A percentile compares a stretch with the other conserved stretches of the same genome.
Conservation (phyloP, 2,113 vertebrate genomes). For the Cromileptes altivelis region DNA sequence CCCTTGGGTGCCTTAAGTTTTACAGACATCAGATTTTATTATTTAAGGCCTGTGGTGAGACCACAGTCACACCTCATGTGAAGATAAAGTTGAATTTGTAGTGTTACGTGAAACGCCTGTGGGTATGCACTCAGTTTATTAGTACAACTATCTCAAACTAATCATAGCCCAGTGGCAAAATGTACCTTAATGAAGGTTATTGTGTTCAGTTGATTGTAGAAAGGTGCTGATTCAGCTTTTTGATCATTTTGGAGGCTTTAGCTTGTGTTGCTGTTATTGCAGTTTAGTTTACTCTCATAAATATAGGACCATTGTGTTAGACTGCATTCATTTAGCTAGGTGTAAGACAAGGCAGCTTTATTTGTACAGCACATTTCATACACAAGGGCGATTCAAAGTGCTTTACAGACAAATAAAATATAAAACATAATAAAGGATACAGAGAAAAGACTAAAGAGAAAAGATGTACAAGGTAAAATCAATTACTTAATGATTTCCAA, state of each 20-base stretch:
- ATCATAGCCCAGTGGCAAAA: neutral
- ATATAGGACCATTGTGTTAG: neutral
- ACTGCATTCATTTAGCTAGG: neutral
- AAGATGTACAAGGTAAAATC: too few species aligned
- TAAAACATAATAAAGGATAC: too few species aligned
- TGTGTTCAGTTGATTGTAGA: neutral
- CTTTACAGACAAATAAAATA: too few species aligned
- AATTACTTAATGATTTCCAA: too few species aligned
- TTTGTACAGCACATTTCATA: too few species aligned
- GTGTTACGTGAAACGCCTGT: neutral
- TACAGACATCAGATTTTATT: conserved; percentile 31
- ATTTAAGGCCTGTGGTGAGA: conserved; percentile 17
- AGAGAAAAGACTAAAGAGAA: too few species aligned
- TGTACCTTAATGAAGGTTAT: neutral
- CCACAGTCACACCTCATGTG: neutral
- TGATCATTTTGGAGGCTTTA: neutral
- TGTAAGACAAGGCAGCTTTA: too few species aligned
- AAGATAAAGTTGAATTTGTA: conserved; percentile 4
- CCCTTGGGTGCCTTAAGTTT: conserved; percentile 28
- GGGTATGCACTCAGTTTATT: neutral
- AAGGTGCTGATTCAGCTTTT: neutral
- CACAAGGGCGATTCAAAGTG: too few species aligned
- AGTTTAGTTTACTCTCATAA: neutral
- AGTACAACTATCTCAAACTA: neutral
- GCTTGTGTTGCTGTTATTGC: neutral